These are phyloP conservation scores for Geotrupes spiniger DNA, from an alignment of 2,888 invertebrate species.

Conservation along the genomic window DNA sequence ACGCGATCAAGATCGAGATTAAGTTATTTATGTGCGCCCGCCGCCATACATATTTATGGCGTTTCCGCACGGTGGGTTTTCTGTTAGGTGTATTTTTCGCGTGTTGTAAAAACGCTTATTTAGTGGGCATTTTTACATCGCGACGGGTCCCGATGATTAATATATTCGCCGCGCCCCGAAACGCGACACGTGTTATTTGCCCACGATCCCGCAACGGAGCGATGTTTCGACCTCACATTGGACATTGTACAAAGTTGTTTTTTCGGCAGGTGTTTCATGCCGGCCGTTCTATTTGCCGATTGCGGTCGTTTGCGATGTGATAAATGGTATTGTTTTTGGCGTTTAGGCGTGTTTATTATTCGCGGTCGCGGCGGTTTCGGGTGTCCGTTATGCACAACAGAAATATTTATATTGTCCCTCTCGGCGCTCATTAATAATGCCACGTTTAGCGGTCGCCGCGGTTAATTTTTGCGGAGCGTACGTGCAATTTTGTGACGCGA, in stretches of 20 bases:
- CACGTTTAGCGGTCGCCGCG: too few species aligned
- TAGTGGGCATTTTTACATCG: background rate
- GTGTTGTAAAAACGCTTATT: background rate
- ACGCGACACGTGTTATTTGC: background rate
- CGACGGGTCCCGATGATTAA: background rate
- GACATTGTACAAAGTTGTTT: conserved; percentile 3
- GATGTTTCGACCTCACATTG: background rate
- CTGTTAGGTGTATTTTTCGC: conserved; percentile 1
- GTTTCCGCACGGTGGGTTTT: conserved; percentile 4
- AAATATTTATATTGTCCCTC: conserved; percentile 2
- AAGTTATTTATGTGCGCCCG: conserved; percentile 3
- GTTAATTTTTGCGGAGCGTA: too few species aligned
- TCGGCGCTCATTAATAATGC: conserved; percentile 4
- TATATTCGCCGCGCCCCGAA: background rate
- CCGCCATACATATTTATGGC: conserved; percentile 6
- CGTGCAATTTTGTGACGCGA: too few species aligned
- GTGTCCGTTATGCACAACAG: background rate
- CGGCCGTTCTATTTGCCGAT: background rate
- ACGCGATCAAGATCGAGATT: conserved; percentile 6
- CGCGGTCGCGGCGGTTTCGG: conserved; percentile 1
- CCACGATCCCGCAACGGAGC: background rate
- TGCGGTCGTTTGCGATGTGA: conserved; percentile 1
- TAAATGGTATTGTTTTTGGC: conserved; percentile 1
- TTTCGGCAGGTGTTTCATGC: conserved; percentile 1
- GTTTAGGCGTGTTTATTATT: background rate